These are phyloP conservation scores for Setophaga petechia DNA, from an alignment of 2,113 vertebrate genomes.

Conservation along the genomic window DNA sequence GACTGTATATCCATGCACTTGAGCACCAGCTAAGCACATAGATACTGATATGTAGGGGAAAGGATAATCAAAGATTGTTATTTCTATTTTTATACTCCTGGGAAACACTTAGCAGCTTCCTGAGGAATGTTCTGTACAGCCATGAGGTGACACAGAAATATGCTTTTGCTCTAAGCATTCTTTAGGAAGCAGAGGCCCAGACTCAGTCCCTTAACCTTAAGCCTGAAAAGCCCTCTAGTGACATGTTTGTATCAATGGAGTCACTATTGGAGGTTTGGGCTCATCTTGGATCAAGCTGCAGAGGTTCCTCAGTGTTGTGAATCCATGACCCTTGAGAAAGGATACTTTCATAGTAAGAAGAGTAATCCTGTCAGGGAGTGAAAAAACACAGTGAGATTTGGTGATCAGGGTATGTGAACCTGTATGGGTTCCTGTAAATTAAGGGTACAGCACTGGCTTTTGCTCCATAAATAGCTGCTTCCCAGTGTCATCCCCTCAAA, in stretches of 20 bases:
- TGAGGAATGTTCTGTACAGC: constrained; percentile 37
- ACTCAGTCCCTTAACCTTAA: background rate
- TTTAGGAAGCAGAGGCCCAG: background rate
- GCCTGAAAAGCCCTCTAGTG: background rate
- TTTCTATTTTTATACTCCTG: constrained; percentile 44
- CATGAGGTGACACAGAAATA: background rate
- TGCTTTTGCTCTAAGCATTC: background rate
- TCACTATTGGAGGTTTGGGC: background rate
- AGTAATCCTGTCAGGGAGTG: background rate
- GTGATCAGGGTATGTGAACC: background rate
- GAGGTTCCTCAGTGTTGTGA: background rate
- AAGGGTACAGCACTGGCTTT: background rate
- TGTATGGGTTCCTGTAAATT: background rate
- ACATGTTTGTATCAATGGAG: background rate
- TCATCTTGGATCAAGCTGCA: background rate
- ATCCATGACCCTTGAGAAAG: background rate
- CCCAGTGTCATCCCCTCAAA: background rate
- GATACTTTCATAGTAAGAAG: background rate
- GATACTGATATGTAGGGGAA: background rate
- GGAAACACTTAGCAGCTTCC: constrained; percentile 50
- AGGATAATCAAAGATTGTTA: background rate
- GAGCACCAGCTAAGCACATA: background rate
- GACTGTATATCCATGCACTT: background rate
- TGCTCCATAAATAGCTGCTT: background rate
- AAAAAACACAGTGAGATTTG: background rate